Evolutionary conservation across 2,888 invertebrate genomes (phyloP), one percentile per base, ranked within the genome.

Genomic region (Phasia obesa): DNA sequence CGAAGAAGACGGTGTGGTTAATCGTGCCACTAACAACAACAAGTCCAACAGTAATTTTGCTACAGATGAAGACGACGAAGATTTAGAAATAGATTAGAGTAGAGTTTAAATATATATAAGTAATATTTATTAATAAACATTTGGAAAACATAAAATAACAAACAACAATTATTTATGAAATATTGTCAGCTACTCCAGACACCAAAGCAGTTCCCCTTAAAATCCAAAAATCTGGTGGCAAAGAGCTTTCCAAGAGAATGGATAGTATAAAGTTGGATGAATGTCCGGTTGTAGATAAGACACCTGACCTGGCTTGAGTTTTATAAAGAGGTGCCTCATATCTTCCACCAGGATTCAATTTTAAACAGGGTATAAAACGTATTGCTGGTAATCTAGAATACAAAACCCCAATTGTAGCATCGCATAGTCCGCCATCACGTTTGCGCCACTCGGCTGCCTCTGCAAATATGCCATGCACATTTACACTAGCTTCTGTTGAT

Each of bases 211-310:
- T 96, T 82, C 97, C 98, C 87, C 96, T 95, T 55, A 97, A 93
- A 86, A 97, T 96, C 98, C 98, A 98, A 90, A 95, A 96, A 85
- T 95, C 94, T 55, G 95, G 93, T 0, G 93, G 90, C 84, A 93
- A 92, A 19, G 91, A 88, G 0, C 96, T 93, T 0, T 95, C 94
- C 64, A 98, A 89, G 35, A 96, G 91, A 80, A 97, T 94, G 0
- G 96, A 93, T 53, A 97, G 93, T 38, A 98, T 96, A 89, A 97
- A 98, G 92, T 98, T 98, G 1, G 97, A 98, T 87, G 97, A 97
- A 91, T 97, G 97, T 0, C 98, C 98, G 0, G 97, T 98, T 0
- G 97, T 98, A 7, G 97, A 97, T 15, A 98, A 92, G 0, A 94
- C 94, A 51, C 98, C 98, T 23, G 97, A 96, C 79, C 98, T 93